Evolutionary conservation across 2,888 invertebrate genomes (phyloP).

Genomic region (Hypolimnas misippus): DNA sequence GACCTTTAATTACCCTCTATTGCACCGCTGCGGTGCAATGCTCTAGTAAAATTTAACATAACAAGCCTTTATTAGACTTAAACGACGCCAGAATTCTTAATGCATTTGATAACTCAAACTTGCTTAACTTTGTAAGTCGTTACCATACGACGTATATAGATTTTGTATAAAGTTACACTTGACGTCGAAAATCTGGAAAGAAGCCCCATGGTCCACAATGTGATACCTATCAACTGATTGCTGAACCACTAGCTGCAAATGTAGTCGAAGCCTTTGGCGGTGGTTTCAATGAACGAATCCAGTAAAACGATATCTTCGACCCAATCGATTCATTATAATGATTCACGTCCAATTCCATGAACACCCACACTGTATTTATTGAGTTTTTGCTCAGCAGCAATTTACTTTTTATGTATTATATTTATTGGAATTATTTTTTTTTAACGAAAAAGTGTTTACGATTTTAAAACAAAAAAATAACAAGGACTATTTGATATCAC

Average conservation of each 20-base stretch:
- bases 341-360: conserved; percentile 62
- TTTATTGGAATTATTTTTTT: conserved; percentile 2
- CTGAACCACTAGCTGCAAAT: conserved; percentile 57
- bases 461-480: background rate
- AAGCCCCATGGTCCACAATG: conserved; percentile 30
- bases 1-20: conserved; percentile 78
- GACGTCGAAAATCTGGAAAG: conserved; percentile 15
- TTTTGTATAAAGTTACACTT: conserved; percentile 6
- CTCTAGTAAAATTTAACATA: conserved; percentile 81
- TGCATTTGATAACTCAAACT: conserved; percentile 38
- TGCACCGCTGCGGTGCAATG: conserved; percentile 76
- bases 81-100: conserved; percentile 51
- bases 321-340: conserved; percentile 64
- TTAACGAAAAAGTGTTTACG: background rate
- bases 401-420: conserved; percentile 47
- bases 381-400: conserved; percentile 42
- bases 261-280: conserved; percentile 64
- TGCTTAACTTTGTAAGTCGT: background rate
- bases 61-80: conserved; percentile 78
- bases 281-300: conserved; percentile 59
- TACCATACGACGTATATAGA: background rate
- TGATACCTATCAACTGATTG: conserved; percentile 59
- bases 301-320: conserved; percentile 61
- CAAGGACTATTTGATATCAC: background rate
- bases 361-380: conserved; percentile 44